These are phyloP conservation scores for Calliphora vicina DNA, from an alignment of 1,140 invertebrate genomes.

Conservation along the genomic window DNA sequence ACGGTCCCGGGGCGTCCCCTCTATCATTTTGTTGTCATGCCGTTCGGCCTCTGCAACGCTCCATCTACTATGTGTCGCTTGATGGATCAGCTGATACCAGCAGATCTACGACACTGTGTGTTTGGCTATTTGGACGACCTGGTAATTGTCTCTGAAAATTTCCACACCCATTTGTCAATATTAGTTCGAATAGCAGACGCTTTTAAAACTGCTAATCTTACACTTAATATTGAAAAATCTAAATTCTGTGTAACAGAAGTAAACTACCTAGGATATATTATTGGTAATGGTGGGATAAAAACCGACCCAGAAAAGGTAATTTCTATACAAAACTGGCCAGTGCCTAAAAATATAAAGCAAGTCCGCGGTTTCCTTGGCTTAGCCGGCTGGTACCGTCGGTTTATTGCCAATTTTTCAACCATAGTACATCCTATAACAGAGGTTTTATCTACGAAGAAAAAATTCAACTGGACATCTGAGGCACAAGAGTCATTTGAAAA, in stretches of 20 bases:
- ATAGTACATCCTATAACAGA: background rate
- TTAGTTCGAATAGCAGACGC: background rate
- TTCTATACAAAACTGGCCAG: background rate
- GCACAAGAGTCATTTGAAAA: background rate
- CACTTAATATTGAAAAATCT: background rate
- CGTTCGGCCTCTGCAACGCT: conserved; percentile 62
- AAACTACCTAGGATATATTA: background rate
- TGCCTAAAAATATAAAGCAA: background rate
- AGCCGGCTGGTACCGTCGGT: conserved; percentile 12
- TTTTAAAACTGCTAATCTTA: too few species aligned
- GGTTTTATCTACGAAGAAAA: background rate
- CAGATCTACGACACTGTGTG: conserved; percentile 27
- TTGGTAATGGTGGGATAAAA: too few species aligned
- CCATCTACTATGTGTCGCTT: conserved; percentile 40
- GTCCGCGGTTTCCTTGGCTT: too few species aligned
- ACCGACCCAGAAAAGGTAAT: background rate
- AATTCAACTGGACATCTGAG: background rate
- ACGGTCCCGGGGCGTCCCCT: too few species aligned
- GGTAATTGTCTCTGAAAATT: too few species aligned
- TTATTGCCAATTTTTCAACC: conserved; percentile 11
- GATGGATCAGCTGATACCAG: conserved; percentile 41
- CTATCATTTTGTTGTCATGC: conserved; percentile 45
- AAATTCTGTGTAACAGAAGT: conserved; percentile 39
- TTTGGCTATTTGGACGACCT: conserved; percentile 55
- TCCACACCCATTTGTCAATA: too few species aligned